phyloP scores from a whole-genome alignment of 2,113 vertebrate species.

The Cephalopterus ornatus region DNA sequence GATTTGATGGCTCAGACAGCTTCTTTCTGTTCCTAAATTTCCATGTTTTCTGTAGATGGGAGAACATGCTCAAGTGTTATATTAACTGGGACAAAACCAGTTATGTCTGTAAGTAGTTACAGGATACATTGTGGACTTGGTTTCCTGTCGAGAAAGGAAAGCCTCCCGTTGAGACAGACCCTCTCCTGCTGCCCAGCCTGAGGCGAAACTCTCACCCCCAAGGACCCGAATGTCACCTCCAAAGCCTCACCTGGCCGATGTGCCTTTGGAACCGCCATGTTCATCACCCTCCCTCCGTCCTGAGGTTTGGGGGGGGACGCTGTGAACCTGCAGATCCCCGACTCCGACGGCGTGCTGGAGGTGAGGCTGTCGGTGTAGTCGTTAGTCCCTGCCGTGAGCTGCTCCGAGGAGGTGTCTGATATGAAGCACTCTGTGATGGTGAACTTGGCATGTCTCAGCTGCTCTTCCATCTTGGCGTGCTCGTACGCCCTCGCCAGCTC shows the following conservation, averaged over 20 bases:
- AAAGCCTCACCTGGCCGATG: conserved; percentile 92
- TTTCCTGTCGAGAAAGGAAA: not conserved
- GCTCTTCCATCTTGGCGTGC: conserved; percentile 99
- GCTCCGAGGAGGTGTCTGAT: conserved; percentile 97
- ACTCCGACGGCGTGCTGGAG: conserved; percentile 98
- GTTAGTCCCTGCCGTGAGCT: conserved; percentile 98
- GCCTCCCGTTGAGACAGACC: not conserved
- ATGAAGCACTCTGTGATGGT: conserved; percentile 99
- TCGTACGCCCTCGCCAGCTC: conserved; percentile 97
- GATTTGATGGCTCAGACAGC: not conserved
- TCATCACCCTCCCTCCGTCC: conserved; percentile 93
- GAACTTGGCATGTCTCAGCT: conserved; percentile 98
- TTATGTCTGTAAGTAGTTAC: fast-evolving
- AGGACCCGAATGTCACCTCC: fast-evolving
- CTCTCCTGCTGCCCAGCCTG: not conserved
- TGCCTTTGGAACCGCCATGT: conserved; percentile 98
- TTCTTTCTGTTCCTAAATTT: not conserved
- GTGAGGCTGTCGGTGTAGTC: conserved; percentile 99
- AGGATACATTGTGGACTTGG: not conserved
- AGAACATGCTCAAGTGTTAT: not conserved
- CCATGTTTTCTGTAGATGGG: not conserved
- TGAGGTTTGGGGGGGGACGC: conserved; percentile 98
- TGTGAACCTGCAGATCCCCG: conserved; percentile 98
- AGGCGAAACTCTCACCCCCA: not conserved
- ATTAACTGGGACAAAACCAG: not conserved